Conservation (phyloP, 2,888 invertebrate species). For the Phyllotreta cruciferae region DNA sequence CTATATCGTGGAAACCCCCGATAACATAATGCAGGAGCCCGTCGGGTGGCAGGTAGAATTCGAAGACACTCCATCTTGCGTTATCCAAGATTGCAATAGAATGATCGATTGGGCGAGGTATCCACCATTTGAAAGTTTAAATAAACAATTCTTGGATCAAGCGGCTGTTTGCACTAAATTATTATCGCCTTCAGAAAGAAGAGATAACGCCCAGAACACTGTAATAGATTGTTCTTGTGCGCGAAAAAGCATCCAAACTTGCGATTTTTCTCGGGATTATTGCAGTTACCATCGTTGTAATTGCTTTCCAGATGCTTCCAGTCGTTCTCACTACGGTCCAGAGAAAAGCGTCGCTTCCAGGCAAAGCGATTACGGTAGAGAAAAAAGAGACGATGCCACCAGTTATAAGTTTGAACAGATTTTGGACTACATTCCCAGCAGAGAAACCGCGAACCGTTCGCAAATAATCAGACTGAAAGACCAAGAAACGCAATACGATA, state of each 20-base stretch:
- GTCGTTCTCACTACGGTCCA: no score
- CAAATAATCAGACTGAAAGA: not conserved
- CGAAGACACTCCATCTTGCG: slow-evolving; percentile 53
- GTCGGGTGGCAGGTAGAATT: slow-evolving; percentile 57
- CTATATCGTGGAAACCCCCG: slow-evolving; percentile 53
- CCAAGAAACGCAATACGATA: not conserved
- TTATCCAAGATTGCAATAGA: slow-evolving; percentile 52
- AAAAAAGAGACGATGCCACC: slow-evolving; percentile 2
- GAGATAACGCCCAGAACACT: not conserved
- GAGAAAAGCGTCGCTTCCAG: no score
- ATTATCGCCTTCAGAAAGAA: slow-evolving; percentile 2
- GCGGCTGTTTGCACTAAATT: slow-evolving; percentile 23
- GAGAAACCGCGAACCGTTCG: not conserved
- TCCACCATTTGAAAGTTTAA: slow-evolving; percentile 47
- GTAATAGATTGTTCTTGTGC: not conserved
- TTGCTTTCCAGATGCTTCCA: no score
- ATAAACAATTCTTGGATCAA: slow-evolving; percentile 18
- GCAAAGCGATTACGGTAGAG: not conserved
- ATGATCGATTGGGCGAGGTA: slow-evolving; percentile 55
- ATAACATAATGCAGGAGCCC: slow-evolving; percentile 48
- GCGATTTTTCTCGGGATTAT: not conserved
- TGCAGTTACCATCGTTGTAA: no score
- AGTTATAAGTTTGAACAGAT: not conserved
- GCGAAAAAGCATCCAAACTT: not conserved
- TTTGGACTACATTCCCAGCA: slow-evolving; percentile 13